A percentile compares a stretch with the other conserved stretches of the same genome.
Conservation (phyloP, 1,140 invertebrate species). For the Carcinoscorpius rotundicauda region DNA sequence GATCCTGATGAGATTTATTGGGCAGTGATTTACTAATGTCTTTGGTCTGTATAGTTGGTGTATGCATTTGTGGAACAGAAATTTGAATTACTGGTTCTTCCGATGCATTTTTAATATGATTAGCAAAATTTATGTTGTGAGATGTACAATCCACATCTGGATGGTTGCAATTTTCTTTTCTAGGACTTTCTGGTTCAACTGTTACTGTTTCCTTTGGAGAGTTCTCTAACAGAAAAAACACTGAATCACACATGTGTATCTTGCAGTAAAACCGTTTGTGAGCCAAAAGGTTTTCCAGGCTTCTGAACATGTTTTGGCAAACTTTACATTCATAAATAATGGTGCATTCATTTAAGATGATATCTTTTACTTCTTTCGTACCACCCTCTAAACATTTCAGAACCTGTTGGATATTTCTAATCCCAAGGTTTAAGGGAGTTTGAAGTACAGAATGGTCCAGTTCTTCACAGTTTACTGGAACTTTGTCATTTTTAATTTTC, state of each 20-base stretch:
- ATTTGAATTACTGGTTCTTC: too few relatives aligned
- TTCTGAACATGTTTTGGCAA: conserved; percentile 69
- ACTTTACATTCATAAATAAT: conserved; percentile 71
- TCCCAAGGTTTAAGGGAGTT: too few relatives aligned
- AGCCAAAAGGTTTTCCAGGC: conserved; percentile 65
- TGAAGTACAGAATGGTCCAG: too few relatives aligned
- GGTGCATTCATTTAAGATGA: conserved; percentile 64
- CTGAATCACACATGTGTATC: background rate
- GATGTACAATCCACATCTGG: background rate
- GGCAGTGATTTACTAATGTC: too few relatives aligned
- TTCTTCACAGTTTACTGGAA: too few relatives aligned
- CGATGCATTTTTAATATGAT: background rate
- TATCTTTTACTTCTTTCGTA: conserved; percentile 44
- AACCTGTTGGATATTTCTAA: too few relatives aligned
- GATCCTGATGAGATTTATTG: too few relatives aligned
- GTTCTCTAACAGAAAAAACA: background rate
- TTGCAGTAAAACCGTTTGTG: conserved; percentile 67
- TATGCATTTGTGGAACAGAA: too few relatives aligned
- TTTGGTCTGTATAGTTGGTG: too few relatives aligned
- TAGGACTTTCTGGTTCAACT: too few relatives aligned
- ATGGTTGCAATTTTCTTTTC: background rate
- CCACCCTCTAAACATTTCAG: conserved; percentile 14
- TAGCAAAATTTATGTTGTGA: background rate
- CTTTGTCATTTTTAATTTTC: too few relatives aligned
- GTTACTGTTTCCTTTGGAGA: too few relatives aligned